Evolutionary conservation across 2,113 vertebrate genomes (phyloP), one percentile per base, ranked within the genome.

Genomic region (Numida meleagris): DNA sequence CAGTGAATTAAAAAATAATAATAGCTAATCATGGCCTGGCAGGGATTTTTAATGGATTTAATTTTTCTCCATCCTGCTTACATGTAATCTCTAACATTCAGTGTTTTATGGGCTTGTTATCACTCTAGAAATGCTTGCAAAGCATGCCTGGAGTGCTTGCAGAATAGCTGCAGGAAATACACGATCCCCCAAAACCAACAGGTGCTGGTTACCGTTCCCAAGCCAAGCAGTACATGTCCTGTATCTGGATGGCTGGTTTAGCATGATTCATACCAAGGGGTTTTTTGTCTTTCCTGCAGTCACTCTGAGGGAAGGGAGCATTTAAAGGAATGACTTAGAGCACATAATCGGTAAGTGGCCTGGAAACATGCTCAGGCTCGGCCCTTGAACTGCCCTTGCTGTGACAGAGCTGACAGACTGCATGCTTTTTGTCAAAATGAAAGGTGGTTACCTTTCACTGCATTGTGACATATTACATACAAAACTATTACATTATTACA

Each of bases 1-100:
- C 42, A 78, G 58, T 48, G 57, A 95, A 95, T 97, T 95, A 93
- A 93, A 96, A 91, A 88, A 91, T 92, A 94, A 93, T 88, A 94
- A 90, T 45, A 89, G 78, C 65, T 96, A 94, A 92, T 92, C 24
- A 25, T 0, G 0, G 67, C 43, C 84, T 94, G 87, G 79, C 43
- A 94, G 87, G 74, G 79, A 80, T 94, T 95, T 96, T 88, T 91
- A 93, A 95, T 82, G 48, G 77, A 87, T 70, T 89, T 93, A 75
- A 81, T 95, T 89, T 96, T 95, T 96, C 79, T 92, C 79, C 78
- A 70, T 83, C 55, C 0, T 78, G 40, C 63, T 90, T 94, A 74
- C 51, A 94, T 82, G 88, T 84, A 91, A 79, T 67, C 67, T 80
- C 92, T 75, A 82, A 9, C n/a, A 90, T 67, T 72, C 84, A 72